Evolutionary conservation across 2,113 vertebrate genomes (phyloP).

Genomic region (Ciconia stormi): DNA sequence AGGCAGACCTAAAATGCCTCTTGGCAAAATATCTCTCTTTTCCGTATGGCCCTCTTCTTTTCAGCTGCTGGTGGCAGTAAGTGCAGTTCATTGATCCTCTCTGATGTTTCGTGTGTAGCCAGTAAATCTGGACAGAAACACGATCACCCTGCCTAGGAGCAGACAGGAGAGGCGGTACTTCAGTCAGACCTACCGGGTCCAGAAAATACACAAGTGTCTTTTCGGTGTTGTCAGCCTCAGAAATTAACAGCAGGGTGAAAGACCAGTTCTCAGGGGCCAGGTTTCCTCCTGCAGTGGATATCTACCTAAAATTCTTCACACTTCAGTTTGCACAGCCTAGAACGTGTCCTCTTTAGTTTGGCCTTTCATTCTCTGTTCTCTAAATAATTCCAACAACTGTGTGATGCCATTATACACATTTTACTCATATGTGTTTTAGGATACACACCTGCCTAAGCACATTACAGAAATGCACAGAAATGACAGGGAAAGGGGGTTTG

Average conservation of each 20-base stretch:
- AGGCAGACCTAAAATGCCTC: not conserved
- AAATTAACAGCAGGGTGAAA: not conserved
- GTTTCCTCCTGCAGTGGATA: not conserved
- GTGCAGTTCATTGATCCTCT: not conserved
- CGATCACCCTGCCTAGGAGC: not conserved
- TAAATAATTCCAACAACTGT: not conserved
- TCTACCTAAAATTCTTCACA: not conserved
- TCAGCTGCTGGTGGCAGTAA: not conserved
- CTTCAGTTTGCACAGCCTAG: not conserved
- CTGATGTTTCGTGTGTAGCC: not conserved
- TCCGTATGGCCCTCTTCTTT: not conserved
- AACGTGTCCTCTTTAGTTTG: not conserved
- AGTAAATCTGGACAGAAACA: not conserved
- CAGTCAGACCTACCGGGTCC: not conserved
- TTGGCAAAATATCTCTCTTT: not conserved
- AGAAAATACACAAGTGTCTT: not conserved
- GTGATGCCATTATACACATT: not conserved
- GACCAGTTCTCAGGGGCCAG: not conserved
- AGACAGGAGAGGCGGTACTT: not conserved
- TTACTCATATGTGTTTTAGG: not conserved
- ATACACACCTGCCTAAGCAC: not conserved
- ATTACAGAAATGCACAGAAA: not conserved
- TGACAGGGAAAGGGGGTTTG: not conserved
- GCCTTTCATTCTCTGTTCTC: not conserved
- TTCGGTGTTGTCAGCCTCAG: not conserved